Percentiles rank a stretch among this genome's conserved stretches.
Conservation (phyloP, 1,140 invertebrate species). For the Phymastichus coffea region DNA sequence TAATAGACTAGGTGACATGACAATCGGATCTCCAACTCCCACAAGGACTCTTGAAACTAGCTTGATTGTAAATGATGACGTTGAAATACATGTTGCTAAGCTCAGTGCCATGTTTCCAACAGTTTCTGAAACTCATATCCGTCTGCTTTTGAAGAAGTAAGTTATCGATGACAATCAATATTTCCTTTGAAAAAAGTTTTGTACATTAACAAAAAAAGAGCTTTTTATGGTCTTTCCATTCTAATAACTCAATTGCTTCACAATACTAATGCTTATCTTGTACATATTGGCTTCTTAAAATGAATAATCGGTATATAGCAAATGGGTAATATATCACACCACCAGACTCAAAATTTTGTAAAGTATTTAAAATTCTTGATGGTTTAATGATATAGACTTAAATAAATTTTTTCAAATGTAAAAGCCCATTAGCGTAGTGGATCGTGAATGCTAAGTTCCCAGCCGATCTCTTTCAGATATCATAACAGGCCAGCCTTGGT, state of each 20-base stretch:
- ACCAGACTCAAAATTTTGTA: too few relatives aligned
- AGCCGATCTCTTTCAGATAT: constrained; percentile 66
- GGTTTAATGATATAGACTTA: too few relatives aligned
- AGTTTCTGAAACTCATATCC: constrained; percentile 84
- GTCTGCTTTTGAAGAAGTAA: constrained; percentile 83
- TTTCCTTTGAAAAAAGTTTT: not conserved
- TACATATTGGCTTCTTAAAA: too few relatives aligned
- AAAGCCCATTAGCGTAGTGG: too few relatives aligned
- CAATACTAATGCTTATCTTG: constrained; percentile 21
- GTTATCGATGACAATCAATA: constrained; percentile 10
- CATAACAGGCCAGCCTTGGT: constrained; percentile 91
- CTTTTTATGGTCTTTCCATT: constrained; percentile 6
- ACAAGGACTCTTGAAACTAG: constrained; percentile 68
- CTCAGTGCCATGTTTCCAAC: constrained; percentile 90
- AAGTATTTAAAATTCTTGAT: too few relatives aligned
- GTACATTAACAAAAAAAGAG: not conserved
- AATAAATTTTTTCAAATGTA: too few relatives aligned
- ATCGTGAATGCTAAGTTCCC: constrained; percentile 48
- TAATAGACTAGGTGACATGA: constrained; percentile 52
- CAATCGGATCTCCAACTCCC: constrained; percentile 49
- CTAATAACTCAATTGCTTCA: constrained; percentile 6
- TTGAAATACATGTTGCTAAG: constrained; percentile 74
- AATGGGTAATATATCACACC: too few relatives aligned
- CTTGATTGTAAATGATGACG: constrained; percentile 62
- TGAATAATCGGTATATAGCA: too few relatives aligned